Conservation (phyloP, 1,140 invertebrate genomes). For the Apocrypta bakeri region DNA sequence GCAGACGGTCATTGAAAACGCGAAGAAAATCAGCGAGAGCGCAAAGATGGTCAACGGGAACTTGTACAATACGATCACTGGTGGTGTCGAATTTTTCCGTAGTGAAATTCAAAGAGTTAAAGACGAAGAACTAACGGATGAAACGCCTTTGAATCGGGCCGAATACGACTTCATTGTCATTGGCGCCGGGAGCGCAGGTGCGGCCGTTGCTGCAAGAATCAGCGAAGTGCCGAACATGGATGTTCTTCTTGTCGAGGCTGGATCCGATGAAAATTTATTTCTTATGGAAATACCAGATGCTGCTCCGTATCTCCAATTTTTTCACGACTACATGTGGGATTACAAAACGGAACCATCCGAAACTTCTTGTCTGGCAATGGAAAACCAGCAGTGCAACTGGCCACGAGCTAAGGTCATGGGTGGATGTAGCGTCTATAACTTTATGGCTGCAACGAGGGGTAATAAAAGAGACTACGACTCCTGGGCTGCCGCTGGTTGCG, state of each 20-base stretch:
- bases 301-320: neutral
- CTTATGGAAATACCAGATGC: constrained; percentile 81
- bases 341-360: neutral
- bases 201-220: constrained; percentile 81
- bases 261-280: constrained; percentile 83
- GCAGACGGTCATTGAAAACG: too few relatives aligned
- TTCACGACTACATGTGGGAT: neutral
- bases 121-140: neutral
- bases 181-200: constrained; percentile 56
- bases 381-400: neutral
- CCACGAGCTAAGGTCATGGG: neutral
- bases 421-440: neutral
- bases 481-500: neutral
- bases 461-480: neutral
- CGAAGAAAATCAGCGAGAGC: too few relatives aligned
- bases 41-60: neutral
- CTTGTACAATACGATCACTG: neutral
- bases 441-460: constrained; percentile 4
- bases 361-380: neutral
- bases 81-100: too few relatives aligned
- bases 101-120: too few relatives aligned
- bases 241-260: constrained; percentile 76
- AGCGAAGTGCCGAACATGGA: constrained; percentile 74
- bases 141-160: neutral
- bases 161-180: neutral